These are phyloP conservation scores for Caenorhabditis sp. DNA, from an alignment of 2,888 invertebrate species.

Conservation along the genomic window DNA sequence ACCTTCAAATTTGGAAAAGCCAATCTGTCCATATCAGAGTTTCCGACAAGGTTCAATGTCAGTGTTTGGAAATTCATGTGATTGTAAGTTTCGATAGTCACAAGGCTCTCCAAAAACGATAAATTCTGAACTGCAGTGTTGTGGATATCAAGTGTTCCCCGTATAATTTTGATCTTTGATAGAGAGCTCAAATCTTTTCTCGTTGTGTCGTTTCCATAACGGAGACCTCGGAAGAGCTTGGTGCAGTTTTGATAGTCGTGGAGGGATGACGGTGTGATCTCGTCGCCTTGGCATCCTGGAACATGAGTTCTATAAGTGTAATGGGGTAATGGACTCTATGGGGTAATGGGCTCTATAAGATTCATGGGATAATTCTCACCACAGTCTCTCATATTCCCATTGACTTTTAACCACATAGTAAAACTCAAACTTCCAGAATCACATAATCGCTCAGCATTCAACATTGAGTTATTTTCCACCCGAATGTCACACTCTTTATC, in stretches of 20 bases:
- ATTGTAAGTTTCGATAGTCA: neutral
- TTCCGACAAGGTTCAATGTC: neutral
- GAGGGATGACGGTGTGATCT: neutral
- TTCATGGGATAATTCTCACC: neutral
- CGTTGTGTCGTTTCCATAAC: neutral
- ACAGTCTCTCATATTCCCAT: neutral
- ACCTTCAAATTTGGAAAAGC: neutral
- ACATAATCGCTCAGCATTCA: neutral
- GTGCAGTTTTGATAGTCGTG: neutral
- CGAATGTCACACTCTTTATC: neutral
- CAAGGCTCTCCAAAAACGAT: neutral
- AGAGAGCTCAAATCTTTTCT: neutral
- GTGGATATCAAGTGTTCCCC: neutral
- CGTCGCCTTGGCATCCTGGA: constrained; percentile 4
- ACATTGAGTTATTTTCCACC: constrained; percentile 13
- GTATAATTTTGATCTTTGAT: neutral
- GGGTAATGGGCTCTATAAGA: neutral
- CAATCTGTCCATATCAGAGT: neutral
- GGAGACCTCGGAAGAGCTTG: neutral
- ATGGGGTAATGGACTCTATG: neutral
- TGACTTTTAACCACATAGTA: neutral
- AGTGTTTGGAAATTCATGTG: neutral
- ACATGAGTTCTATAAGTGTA: neutral
- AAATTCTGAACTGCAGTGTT: neutral
- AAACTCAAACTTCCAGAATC: neutral